Base-by-base conservation (phyloP, 2,888 invertebrate genomes). In the Diachrysia chrysitis region DNA sequence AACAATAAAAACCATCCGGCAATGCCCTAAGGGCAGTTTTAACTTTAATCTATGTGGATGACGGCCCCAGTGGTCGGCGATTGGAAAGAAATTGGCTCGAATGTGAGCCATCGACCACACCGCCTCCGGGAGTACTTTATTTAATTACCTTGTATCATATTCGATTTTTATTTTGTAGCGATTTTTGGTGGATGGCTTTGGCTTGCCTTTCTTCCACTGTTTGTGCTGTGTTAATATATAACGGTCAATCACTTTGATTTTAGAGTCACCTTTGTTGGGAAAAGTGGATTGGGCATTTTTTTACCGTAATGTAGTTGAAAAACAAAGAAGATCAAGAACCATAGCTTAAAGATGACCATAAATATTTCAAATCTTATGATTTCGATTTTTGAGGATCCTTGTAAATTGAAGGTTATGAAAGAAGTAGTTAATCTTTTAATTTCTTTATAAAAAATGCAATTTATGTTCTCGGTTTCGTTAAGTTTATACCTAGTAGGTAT, bases 31-130 rank as follows among this genome's bases (percentile, higher is more conserved):
- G 76, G 83, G 78, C 69, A 75, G 75, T 68, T 81, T 82, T 73
- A 79, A 78, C 83, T 81, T 80, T 78, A 81, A 82, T 81, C 78
- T 76, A 72, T 59, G 76, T 71, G 67, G 78, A 55, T 62, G 76
- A 64, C 58, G 71, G 57, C 66, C 76, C 67, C 48, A 61, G 59
- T 65, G 66, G 62, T 60, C 53, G 54, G 64, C 76, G 78, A 82
- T 78, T 80, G 78, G 78, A 81, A 78, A 81, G 69, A 68, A 73
- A 81, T 82, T 82, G 76, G 69, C 70, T 54, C 58, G 75, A 73
- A 78, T 73, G 74, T 69, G 69, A 73, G 64, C 64, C 66, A 61
- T 68, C 68, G 74, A 73, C 48, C 73, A 62, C 54, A 59, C n/a
- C 21, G 74, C 75, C 78, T 35, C 75, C 17, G 75, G 75, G 75